Evolutionary conservation across 1,140 invertebrate species (phyloP), one percentile per base, ranked within the genome.

Genomic region (Scaptodrosophila lebanonensis): DNA sequence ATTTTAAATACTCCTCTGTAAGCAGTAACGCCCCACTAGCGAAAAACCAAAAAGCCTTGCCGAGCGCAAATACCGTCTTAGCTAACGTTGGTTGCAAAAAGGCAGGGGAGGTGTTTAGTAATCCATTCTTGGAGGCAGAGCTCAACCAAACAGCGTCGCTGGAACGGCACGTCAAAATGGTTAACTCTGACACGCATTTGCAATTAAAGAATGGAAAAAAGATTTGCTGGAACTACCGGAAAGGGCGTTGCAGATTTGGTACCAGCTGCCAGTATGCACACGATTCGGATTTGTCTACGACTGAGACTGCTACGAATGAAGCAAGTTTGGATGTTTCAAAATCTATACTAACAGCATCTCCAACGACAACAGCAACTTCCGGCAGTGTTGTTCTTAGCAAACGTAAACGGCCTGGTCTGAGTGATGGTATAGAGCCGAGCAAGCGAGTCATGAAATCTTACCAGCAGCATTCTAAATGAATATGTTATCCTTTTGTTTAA

Each of bases 161-260:
- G 7, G 95, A 98, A 79, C 96, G 96, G 73, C 96, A 98, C 87
- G 96, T 98, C 0, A 97, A 97, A 90, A 96, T 98, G 94, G 93
- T 92, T 59, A 88, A 93, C 89, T 87, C 91, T 88, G 88, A 92
- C 88, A 90, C 93, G 43, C 91, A 93, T 75, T 90, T 90, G 1
- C 90, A 92, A 73, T 91, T 92, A 86, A 95, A 95, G 43, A 94
- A 96, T 86, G 95, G 95, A 0, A 93, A 93, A 69, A 95, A 95
- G 87, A 93, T 97, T 27, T 98, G 97, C 84, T 97, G 94, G 93
- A 97, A 97, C 88, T 96, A 96, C 85, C 90, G 94, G 15, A 97
- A 96, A 87, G 96, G 96, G 3, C 89, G 93, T 12, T 98, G 97
- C 85, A 90, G 94, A 22, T 97, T 96, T 88, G 96, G 96, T 3